Evolutionary conservation across 1,140 invertebrate genomes (phyloP), one percentile per base, ranked within the genome.

Genomic region (Aphelinus atriplicis): DNA sequence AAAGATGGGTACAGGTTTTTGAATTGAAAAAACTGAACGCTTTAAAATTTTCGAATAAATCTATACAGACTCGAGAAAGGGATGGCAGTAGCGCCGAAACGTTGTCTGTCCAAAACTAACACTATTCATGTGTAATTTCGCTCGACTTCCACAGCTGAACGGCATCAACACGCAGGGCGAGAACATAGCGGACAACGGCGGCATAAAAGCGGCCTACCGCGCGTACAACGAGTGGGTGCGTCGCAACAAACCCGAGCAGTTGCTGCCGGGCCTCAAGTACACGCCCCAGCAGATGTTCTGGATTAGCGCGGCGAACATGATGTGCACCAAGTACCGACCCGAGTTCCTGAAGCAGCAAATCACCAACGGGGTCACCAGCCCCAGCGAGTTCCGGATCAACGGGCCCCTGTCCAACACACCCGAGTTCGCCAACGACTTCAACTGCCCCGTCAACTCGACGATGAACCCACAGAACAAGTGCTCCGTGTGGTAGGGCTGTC

Each of bases 401-500:
- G 96, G 97, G 3, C 95, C 96, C 0, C 86, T 98, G 26, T 95
- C 95, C 51, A 99, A 99, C 84, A 94, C 95, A 88, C 90, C 92
- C 64, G 94, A 97, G 71, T 99, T 98, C 87, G 89, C 95, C 1
- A 86, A 90, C 71, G 95, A 97, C 85, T 98, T 97, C 87, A 92
- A 94, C 62, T 99, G 97, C 86, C 93, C 94, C 0, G 71, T 88
- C 1, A 93, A 92, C 2, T 92, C 94, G 0, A 91, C 90, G 48
- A 97, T 98, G 95, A 98, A 98, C 86, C 96, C 96, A 1, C 80
- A 84, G 10, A 90, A 95, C 0, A 98, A 97, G 84, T 99, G 97
- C 88, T 89, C 90, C 82, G 92, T 95, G 10, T 95, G 94, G 94
- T 95, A 92, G 88, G 26, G 26, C 26, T 53, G 51, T 53, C 51